phyloP scores from a whole-genome alignment of 2,888 invertebrate species.

The Drosophila niveifrons region DNA sequence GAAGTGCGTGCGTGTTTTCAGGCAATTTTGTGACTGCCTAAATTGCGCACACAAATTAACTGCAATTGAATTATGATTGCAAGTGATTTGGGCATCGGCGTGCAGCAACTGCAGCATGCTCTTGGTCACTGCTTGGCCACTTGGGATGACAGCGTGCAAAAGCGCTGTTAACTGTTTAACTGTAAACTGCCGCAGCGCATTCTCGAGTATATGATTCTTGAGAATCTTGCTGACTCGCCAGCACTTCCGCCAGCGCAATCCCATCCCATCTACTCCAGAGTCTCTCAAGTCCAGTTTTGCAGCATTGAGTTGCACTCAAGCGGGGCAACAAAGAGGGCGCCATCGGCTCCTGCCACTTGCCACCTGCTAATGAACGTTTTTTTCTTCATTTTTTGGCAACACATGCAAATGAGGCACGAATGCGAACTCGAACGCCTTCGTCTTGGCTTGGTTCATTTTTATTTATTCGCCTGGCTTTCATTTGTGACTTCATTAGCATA shows the following conservation, averaged over 20 bases:
- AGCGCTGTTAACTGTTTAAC: constrained; percentile 19
- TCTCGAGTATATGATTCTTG: constrained; percentile 32
- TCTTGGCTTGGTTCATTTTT: constrained; percentile 8
- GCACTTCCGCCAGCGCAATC: constrained; percentile 26
- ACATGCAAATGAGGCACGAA: neutral
- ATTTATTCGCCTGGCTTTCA: constrained; percentile 39
- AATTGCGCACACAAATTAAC: constrained; percentile 48
- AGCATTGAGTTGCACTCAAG: constrained; percentile 25
- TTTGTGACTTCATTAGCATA: constrained; percentile 56
- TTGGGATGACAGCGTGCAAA: too few species aligned
- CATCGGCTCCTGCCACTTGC: constrained; percentile 3
- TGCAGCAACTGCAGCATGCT: neutral
- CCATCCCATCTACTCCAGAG: neutral
- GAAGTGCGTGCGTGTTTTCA: constrained; percentile 41
- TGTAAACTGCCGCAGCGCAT: constrained; percentile 31
- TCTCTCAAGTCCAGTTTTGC: constrained; percentile 12
- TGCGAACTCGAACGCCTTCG: neutral
- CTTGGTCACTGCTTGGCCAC: neutral
- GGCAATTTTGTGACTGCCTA: constrained; percentile 45
- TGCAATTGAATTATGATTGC: constrained; percentile 60
- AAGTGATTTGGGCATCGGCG: constrained; percentile 12
- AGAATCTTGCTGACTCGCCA: constrained; percentile 33
- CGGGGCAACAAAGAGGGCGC: neutral
- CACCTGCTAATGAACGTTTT: constrained; percentile 14
- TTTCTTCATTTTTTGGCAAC: constrained; percentile 3